Base-by-base conservation (phyloP, 1,140 invertebrate genomes). In the Triops cancriformis region DNA sequence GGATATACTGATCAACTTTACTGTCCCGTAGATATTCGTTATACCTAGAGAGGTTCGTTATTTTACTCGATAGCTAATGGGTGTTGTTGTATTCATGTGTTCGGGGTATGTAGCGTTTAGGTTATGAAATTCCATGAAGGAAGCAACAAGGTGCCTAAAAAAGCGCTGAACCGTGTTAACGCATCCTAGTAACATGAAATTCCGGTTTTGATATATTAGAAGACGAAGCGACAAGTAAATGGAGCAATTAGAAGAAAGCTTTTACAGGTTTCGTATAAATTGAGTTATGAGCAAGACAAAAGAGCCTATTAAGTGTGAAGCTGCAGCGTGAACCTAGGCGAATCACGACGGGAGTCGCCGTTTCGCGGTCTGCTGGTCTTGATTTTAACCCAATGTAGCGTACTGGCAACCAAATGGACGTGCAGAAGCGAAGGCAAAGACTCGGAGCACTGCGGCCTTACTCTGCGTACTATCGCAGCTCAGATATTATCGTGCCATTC, bases 281-380 rank as follows among this genome's bases (percentile, higher is more conserved):
- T 18, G 51, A 64, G 23, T 64, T 64, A 64, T 64, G 51, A 64
- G 14, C 14, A 64, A 64, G 51, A 64, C 51, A 64, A 64, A 64
- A 64, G 51, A 64, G 18, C 51, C 51, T 64, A 64, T 64, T n/a
- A 64, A 64, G 51, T 64, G 51, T 64, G 51, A 64, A 64, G 51
- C 45, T 64, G 45, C 14, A 64, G 45, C 45, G 0, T 51, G 45
- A 51, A 51, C 45, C 12, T 14, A 6, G 45, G 18, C 23, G 51
- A 64, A 64, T 64, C 51, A 64, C 14, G 51, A 64, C 51, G 51
- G 51, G 51, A 64, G 51, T 64, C 51, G 51, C 51, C 51, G 51
- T 64, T 64, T 64, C 51, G 51, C 51, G 51, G 51, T 64, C 51
- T 64, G 51, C 51, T 64, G 51, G 51, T 23, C 51, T 64, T 64